These are phyloP conservation scores for Octonoba sinensis DNA, from an alignment of 2,888 invertebrate species.

Conservation along the genomic window DNA sequence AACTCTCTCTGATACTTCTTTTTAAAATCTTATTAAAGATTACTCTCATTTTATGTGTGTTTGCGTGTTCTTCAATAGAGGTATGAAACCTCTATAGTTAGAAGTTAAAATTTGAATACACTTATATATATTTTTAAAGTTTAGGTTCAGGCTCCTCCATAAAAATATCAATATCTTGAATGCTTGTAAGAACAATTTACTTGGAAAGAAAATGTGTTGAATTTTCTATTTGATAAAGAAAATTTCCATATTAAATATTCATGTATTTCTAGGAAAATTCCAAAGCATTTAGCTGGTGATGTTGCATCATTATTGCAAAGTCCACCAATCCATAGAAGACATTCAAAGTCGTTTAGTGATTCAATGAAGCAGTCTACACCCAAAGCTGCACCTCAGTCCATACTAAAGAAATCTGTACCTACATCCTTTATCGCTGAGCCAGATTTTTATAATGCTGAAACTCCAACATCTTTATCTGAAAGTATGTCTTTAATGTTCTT, in stretches of 20 bases:
- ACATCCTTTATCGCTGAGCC: conserved; percentile 68
- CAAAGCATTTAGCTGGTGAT: conserved; percentile 67
- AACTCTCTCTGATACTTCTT: no score
- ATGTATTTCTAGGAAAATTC: conserved; percentile 26
- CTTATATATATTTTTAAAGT: no score
- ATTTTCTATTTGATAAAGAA: no score
- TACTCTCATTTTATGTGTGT: no score
- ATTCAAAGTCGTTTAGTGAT: conserved; percentile 66
- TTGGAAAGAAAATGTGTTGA: no score
- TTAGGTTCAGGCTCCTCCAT: no score
- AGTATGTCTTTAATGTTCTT: conserved; percentile 10
- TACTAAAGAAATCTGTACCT: conserved; percentile 74
- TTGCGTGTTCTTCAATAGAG: no score
- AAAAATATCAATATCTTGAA: no score
- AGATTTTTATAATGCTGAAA: conserved; percentile 23
- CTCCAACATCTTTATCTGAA: conserved; percentile 33
- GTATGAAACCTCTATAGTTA: no score
- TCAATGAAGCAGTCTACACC: conserved; percentile 68
- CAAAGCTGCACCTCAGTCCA: conserved; percentile 76
- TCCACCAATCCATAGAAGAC: conserved; percentile 74
- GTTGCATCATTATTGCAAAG: conserved; percentile 74
- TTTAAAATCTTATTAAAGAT: no score
- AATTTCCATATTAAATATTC: not conserved
- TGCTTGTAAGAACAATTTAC: no score
- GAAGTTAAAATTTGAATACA: no score